Conservation (phyloP, 2,113 vertebrate species). For the Syngnathus typhle region DNA sequence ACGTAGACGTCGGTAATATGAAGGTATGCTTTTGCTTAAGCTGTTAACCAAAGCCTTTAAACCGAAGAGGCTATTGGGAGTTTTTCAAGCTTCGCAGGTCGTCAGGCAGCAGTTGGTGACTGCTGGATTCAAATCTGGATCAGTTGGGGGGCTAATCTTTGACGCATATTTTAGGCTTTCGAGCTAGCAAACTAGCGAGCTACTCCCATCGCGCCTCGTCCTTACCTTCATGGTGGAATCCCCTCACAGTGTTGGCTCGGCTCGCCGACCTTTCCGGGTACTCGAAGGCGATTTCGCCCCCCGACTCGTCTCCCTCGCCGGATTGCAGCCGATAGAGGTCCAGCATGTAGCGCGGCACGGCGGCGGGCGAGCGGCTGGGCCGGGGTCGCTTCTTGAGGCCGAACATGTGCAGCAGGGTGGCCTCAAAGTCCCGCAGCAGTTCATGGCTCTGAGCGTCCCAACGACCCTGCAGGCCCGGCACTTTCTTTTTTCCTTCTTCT, state of each 20-base stretch:
- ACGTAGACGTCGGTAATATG: slow-evolving; percentile 63
- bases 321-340: slow-evolving; percentile 97
- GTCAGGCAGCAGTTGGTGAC: slow-evolving; percentile 54
- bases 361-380: slow-evolving; percentile 81
- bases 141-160: too few species aligned
- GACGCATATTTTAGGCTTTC: too few species aligned
- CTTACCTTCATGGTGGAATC: slow-evolving; percentile 97
- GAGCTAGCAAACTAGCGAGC: too few species aligned
- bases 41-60: slow-evolving; percentile 62
- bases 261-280: slow-evolving; percentile 93
- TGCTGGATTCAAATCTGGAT: background rate
- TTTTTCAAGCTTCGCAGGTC: slow-evolving; percentile 44
- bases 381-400: slow-evolving; percentile 91
- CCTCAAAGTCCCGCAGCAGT: slow-evolving; percentile 97
- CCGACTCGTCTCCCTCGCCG: slow-evolving; percentile 84
- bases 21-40: slow-evolving; percentile 61
- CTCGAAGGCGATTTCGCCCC: slow-evolving; percentile 74
- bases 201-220: background rate
- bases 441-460: slow-evolving; percentile 88
- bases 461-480: slow-evolving; percentile 84
- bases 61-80: slow-evolving; percentile 55
- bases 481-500: slow-evolving; percentile 94
- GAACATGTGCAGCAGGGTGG: slow-evolving; percentile 97
- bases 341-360: slow-evolving; percentile 92
- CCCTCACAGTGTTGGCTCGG: slow-evolving; percentile 96